Evolutionary conservation across 2,888 invertebrate species (phyloP).

Genomic region (Tipula confusa): DNA sequence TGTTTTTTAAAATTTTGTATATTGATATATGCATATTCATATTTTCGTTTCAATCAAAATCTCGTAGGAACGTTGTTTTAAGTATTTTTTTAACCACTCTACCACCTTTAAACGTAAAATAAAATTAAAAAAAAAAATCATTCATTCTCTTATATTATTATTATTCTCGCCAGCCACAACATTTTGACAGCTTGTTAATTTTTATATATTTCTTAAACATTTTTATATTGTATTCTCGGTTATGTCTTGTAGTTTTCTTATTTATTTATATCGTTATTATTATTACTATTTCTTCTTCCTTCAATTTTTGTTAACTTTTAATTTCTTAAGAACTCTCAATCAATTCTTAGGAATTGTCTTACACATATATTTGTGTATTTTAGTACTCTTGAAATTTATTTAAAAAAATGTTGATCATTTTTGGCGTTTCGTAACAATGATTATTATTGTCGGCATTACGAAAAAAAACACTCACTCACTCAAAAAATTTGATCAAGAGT

Average conservation of each 20-base stretch:
- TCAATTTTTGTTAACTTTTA: background rate
- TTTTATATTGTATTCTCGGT: background rate
- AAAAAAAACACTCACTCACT: background rate
- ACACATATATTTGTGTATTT: background rate
- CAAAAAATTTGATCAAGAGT: background rate
- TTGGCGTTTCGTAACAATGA: conserved; percentile 12
- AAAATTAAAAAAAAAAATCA: background rate
- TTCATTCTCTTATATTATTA: background rate
- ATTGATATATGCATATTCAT: too few relatives aligned
- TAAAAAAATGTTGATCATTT: conserved; percentile 5
- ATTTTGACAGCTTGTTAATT: conserved; percentile 25
- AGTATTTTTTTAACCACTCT: background rate
- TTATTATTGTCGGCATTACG: background rate
- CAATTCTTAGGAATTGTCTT: background rate
- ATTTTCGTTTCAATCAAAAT: background rate
- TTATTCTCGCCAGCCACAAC: conserved; percentile 25
- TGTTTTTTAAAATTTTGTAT: background rate
- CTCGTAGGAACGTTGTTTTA: background rate
- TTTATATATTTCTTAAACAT: conserved; percentile 20
- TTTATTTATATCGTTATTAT: conserved; percentile 12
- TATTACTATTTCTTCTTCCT: conserved; percentile 8
- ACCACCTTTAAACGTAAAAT: conserved; percentile 4
- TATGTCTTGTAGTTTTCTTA: conserved; percentile 25
- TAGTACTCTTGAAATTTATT: background rate
- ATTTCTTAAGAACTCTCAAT: conserved; percentile 12